Conservation (phyloP, 2,113 vertebrate genomes). For the Oostethus manadensis region DNA sequence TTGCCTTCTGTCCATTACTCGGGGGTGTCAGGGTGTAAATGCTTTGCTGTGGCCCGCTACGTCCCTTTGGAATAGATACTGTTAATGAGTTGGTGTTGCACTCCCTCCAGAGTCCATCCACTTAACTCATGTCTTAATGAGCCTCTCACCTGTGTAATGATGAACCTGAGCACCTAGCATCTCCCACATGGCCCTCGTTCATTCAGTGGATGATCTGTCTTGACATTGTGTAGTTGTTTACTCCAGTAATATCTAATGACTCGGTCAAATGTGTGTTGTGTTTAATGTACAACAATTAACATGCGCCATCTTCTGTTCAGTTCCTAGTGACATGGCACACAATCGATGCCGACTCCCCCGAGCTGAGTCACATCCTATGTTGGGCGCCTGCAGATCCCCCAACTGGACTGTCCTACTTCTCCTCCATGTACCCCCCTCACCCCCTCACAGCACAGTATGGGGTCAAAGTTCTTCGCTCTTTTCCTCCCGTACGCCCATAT, state of each 20-base stretch:
- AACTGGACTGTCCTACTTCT: slow-evolving; percentile 96
- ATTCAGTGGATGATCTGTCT: slow-evolving; percentile 18
- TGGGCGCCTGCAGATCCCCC: slow-evolving; percentile 94
- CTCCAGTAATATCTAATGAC: slow-evolving; percentile 23
- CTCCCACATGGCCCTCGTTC: slow-evolving; percentile 20
- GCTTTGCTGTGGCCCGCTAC: not conserved
- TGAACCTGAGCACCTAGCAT: not conserved
- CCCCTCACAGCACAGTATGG: slow-evolving; percentile 94
- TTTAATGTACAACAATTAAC: not conserved
- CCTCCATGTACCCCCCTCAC: slow-evolving; percentile 94
- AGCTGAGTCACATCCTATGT: slow-evolving; percentile 90
- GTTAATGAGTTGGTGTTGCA: slow-evolving; percentile 15
- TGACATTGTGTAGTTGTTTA: slow-evolving; percentile 40
- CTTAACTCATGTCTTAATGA: slow-evolving; percentile 46
- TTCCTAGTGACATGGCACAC: slow-evolving; percentile 97
- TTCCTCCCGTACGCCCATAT: slow-evolving; percentile 80
- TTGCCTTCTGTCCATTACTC: too few species aligned
- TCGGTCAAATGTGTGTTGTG: not conserved
- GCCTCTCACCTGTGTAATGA: slow-evolving; percentile 11
- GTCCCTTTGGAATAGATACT: slow-evolving; percentile 17
- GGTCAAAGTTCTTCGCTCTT: slow-evolving; percentile 92
- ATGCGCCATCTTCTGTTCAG: slow-evolving; percentile 60
- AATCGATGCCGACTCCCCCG: slow-evolving; percentile 92
- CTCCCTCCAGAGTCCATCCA: slow-evolving; percentile 12
- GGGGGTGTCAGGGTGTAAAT: not conserved